Conservation (phyloP, 2,797 vertebrate species). For the Vipera ursinii region DNA sequence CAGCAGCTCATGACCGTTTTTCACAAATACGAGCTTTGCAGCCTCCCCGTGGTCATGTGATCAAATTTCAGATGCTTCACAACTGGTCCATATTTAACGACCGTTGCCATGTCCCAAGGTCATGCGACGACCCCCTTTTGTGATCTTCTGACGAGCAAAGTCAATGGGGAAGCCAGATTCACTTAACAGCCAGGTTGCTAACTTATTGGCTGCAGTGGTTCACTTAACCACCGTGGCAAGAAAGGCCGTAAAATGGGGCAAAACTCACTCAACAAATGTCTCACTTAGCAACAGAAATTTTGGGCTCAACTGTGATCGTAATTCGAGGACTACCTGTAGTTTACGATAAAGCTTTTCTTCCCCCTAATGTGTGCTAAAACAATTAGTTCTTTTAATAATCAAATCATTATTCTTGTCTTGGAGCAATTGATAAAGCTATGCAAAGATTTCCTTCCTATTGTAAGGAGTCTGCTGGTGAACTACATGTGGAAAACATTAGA, state of each 20-base stretch:
- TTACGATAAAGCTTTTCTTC: conserved; percentile 22
- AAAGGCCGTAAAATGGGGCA: background rate
- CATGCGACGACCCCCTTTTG: background rate
- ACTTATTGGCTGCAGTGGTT: background rate
- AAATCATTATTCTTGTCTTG: background rate
- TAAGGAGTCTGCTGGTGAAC: background rate
- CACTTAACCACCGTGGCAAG: background rate
- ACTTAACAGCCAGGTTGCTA: background rate
- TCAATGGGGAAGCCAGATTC: background rate
- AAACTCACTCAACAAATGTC: background rate
- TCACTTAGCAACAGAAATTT: background rate
- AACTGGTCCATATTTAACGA: background rate
- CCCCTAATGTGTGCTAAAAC: conserved; percentile 4
- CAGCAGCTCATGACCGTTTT: background rate
- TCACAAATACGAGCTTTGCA: background rate
- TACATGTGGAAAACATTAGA: background rate
- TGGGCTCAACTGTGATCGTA: background rate
- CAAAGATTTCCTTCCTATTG: background rate
- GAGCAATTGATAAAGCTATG: background rate
- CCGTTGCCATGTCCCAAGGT: background rate
- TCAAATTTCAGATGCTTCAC: background rate
- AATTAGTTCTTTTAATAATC: background rate
- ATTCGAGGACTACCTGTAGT: background rate
- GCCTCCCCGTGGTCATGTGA: background rate
- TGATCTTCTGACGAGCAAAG: background rate